A percentile compares a stretch with the other conserved stretches of the same genome.
phyloP scores from a whole-genome alignment of 2,797 vertebrate genomes.

The Pantherophis alleghaniensis region DNA sequence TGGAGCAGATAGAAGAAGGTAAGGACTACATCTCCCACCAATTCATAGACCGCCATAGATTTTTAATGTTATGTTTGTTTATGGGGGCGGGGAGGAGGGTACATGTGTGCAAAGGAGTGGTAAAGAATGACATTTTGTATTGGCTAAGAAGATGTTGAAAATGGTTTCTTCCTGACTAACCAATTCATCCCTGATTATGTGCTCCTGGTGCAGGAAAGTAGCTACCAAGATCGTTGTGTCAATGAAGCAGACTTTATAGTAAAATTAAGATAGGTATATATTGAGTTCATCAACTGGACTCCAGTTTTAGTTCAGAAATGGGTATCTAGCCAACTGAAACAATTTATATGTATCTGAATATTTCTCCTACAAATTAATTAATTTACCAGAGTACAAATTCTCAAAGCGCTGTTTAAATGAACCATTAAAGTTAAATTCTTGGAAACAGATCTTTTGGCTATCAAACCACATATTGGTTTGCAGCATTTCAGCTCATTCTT shows the following conservation, averaged over 20 bases:
- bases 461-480: neutral
- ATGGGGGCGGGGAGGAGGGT: neutral
- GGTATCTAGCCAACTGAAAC: neutral
- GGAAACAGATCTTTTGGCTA: neutral
- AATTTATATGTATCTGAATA: neutral
- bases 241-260: neutral
- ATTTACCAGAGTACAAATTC: neutral
- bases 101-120: neutral
- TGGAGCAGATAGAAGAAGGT: neutral
- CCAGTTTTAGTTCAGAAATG: neutral
- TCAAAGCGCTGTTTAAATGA: constrained; percentile 10
- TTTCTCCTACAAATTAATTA: neutral
- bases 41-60: neutral
- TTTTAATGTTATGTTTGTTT: neutral
- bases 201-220: neutral
- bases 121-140: neutral
- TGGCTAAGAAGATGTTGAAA: neutral
- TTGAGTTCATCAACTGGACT: neutral
- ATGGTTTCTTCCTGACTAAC: neutral
- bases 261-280: neutral
- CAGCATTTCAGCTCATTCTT: neutral
- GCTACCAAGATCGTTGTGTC: neutral
- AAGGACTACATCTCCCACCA: neutral
- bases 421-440: neutral
- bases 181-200: neutral